phyloP scores from a whole-genome alignment of 2,797 vertebrate species.

The Enteromius viviparus region DNA sequence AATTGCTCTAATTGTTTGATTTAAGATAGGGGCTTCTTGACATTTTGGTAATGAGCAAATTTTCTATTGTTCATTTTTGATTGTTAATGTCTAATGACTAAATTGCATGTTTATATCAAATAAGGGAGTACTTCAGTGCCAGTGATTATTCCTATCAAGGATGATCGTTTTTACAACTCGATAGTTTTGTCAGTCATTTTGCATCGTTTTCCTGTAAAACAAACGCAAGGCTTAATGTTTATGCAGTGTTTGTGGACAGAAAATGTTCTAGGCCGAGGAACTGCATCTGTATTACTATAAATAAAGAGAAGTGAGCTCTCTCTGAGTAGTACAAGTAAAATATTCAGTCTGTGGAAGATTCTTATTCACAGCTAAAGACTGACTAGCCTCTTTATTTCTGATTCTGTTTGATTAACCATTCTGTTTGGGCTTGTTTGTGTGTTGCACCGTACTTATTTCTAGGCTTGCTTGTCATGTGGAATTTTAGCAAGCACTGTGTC shows the following conservation, averaged over 20 bases:
- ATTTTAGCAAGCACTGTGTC: background rate
- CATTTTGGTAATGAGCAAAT: slow-evolving; percentile 40
- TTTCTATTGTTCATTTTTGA: slow-evolving; percentile 19
- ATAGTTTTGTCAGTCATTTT: background rate
- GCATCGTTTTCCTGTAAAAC: background rate
- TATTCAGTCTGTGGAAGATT: background rate
- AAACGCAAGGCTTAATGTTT: background rate
- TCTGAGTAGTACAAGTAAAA: background rate
- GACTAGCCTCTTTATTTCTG: slow-evolving; percentile 1
- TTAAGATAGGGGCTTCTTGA: slow-evolving; percentile 34
- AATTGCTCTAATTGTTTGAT: slow-evolving; percentile 49
- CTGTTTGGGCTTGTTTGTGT: slow-evolving; percentile 33
- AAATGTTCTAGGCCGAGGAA: background rate
- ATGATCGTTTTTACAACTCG: background rate
- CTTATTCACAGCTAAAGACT: background rate
- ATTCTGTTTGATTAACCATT: slow-evolving; percentile 41
- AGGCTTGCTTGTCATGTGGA: background rate
- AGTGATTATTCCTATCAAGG: background rate
- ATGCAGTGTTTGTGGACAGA: background rate
- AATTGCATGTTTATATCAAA: slow-evolving; percentile 35
- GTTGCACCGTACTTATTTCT: background rate
- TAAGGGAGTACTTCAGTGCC: background rate
- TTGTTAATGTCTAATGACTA: slow-evolving; percentile 40
- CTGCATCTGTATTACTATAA: background rate
- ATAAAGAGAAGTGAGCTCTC: background rate